phyloP scores from a whole-genome alignment of 2,888 invertebrate genomes.

The Operophtera brumata region DNA sequence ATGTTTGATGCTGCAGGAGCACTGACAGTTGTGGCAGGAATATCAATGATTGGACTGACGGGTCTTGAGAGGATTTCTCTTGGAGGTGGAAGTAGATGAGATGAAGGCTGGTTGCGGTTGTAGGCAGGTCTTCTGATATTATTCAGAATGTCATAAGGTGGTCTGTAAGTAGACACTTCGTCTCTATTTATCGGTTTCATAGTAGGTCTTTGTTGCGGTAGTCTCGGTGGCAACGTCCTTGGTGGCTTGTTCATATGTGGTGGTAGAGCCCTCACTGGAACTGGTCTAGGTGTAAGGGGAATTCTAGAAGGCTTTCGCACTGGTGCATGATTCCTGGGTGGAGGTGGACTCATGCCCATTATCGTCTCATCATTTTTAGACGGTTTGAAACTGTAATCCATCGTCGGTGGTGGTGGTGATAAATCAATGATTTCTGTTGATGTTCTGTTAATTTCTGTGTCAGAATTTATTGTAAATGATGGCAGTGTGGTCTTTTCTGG shows the following conservation, averaged over 20 bases:
- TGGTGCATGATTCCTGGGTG: conserved; percentile 57
- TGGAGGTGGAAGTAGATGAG: conserved; percentile 66
- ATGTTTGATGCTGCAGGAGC: conserved; percentile 49
- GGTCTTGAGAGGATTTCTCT: conserved; percentile 52
- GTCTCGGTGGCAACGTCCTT: conserved; percentile 56
- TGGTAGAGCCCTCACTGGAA: conserved; percentile 59
- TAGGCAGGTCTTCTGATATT: conserved; percentile 62
- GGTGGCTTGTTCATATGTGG: conserved; percentile 63
- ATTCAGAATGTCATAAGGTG: conserved; percentile 63
- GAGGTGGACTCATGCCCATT: conserved; percentile 81
- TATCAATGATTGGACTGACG: conserved; percentile 42
- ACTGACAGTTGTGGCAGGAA: conserved; percentile 40
- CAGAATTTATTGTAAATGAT: conserved; percentile 56
- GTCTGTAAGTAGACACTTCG: conserved; percentile 68
- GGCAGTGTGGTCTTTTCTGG: conserved; percentile 58
- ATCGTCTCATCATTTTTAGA: conserved; percentile 73
- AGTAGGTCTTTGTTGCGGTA: conserved; percentile 55
- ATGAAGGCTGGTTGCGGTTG: conserved; percentile 66
- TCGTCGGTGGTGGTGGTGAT: conserved; percentile 75
- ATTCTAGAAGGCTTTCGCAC: conserved; percentile 53
- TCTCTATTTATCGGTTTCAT: conserved; percentile 62
- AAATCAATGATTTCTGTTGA: conserved; percentile 71
- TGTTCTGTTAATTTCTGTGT: conserved; percentile 54
- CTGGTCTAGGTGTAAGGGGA: conserved; percentile 57
- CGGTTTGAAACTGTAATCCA: conserved; percentile 68